These are phyloP conservation scores for Temnothorax unifasciatus DNA, from an alignment of 2,888 invertebrate genomes.

Conservation along the genomic window DNA sequence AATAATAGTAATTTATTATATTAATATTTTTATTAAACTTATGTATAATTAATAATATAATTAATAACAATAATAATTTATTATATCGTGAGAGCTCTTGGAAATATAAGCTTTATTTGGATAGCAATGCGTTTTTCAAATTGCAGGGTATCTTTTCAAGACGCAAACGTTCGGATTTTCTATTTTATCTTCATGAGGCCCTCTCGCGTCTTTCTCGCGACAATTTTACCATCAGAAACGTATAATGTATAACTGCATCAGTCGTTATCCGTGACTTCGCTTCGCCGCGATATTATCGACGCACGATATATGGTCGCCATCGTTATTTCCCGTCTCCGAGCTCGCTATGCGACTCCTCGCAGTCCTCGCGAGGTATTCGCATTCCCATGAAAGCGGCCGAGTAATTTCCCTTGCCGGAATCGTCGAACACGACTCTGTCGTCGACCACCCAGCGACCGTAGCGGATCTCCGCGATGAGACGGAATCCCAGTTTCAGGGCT, in stretches of 20 bases:
- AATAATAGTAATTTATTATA: not conserved
- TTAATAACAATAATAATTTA: not conserved
- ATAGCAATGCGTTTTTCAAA: not conserved
- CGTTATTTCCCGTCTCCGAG: not conserved
- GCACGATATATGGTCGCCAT: not conserved
- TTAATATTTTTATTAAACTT: no score
- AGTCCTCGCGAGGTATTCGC: constrained; percentile 56
- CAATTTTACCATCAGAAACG: no score
- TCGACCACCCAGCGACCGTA: constrained; percentile 86
- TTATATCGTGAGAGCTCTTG: not conserved
- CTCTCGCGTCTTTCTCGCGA: not conserved
- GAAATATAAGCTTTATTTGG: not conserved
- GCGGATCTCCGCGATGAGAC: constrained; percentile 82
- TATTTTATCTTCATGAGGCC: not conserved
- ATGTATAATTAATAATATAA: no score
- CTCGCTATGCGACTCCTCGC: constrained; percentile 18
- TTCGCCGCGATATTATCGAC: not conserved
- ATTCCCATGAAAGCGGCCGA: constrained; percentile 83
- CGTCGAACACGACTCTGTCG: constrained; percentile 86
- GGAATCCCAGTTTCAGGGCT: constrained; percentile 73
- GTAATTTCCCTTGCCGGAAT: constrained; percentile 87
- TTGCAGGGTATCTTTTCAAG: not conserved
- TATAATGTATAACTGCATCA: not conserved
- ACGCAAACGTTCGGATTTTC: not conserved
- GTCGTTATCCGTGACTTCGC: no score